Conservation (phyloP, 2,888 invertebrate species). For the Noctua pronuba region DNA sequence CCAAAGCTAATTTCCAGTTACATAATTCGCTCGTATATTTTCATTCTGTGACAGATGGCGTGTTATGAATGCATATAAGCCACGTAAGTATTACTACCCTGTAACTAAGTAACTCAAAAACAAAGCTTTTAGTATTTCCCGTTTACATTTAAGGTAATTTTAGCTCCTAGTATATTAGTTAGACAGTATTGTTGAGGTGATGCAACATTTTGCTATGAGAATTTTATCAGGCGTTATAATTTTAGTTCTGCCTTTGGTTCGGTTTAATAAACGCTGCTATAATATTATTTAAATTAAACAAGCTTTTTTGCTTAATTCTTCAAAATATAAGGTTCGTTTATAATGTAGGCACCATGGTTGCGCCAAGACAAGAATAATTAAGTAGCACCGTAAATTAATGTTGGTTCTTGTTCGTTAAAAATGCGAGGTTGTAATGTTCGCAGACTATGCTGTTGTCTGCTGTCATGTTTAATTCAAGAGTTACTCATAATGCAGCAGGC, state of each 20-base stretch:
- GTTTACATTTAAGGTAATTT: conserved; percentile 27
- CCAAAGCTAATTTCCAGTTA: conserved; percentile 53
- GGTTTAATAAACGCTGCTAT: neutral
- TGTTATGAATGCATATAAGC: conserved; percentile 56
- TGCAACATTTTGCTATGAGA: conserved; percentile 30
- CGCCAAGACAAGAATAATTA: conserved; percentile 6
- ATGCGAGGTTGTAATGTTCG: neutral
- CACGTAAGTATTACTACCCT: conserved; percentile 39
- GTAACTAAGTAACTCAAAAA: conserved; percentile 44
- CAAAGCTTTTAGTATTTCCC: conserved; percentile 16
- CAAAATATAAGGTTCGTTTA: neutral
- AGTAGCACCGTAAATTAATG: conserved; percentile 1
- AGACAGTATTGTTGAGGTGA: conserved; percentile 9
- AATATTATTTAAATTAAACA: neutral
- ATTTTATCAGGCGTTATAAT: conserved; percentile 28
- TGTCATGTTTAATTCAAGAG: conserved; percentile 34
- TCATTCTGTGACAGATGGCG: conserved; percentile 59
- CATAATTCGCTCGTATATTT: conserved; percentile 63
- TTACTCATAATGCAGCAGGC: conserved; percentile 14
- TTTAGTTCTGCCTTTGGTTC: neutral
- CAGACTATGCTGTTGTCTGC: neutral
- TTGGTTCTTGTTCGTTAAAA: neutral
- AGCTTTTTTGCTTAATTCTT: neutral
- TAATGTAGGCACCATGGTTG: neutral
- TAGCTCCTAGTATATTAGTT: conserved; percentile 41